Evolutionary conservation across 2,113 vertebrate genomes (phyloP), one percentile per base, ranked within the genome.

Genomic region (Phrynocephalus versicolor): DNA sequence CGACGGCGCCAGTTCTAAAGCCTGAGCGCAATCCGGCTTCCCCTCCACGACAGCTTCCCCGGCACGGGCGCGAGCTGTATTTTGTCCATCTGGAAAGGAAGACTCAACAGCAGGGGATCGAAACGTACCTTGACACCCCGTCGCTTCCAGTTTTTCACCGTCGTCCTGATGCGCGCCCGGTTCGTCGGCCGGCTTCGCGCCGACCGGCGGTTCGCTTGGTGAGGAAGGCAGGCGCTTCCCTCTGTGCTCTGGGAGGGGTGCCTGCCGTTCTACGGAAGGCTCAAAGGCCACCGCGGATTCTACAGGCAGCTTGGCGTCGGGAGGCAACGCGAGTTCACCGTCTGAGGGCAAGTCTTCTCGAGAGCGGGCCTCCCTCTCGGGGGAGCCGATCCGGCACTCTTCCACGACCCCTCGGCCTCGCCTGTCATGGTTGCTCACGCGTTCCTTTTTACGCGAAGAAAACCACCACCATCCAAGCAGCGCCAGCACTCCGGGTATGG

Each of bases 401-500:
- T 92, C 78, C 12, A 83, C 30, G 0, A 62, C 0, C 1, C 88
- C 72, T 84, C 89, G 88, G 6, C 93, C 91, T 21, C 51, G 91
- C 16, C 93, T 85, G 3, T 92, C 77, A 0, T 39, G 94, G 88
- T 83, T 92, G 88, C 93, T 88, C 1, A 91, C 30, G 0, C 92
- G 95, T 37, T 96, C 97, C 97, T 98, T 99, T 86, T 98, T 98
- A 62, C 96, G 94, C 12, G 97, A 97, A 83, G 97, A 97, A 92
- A 98, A 97, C 99, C 98, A 99, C 98, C 98, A 99, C 95, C 97
- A 98, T 87, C 98, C 97, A 0, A 98, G 96, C 74, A 99, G 95
- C 0, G 97, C 98, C 86, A 99, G 95, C 90, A 97, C 96, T 88
- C 98, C 98, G 1, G 98, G 98, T 57, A 99, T 90, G 10, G 97